These are phyloP conservation scores for Yoshiicerus persimilis DNA, from an alignment of 1,140 invertebrate species.

Conservation along the genomic window DNA sequence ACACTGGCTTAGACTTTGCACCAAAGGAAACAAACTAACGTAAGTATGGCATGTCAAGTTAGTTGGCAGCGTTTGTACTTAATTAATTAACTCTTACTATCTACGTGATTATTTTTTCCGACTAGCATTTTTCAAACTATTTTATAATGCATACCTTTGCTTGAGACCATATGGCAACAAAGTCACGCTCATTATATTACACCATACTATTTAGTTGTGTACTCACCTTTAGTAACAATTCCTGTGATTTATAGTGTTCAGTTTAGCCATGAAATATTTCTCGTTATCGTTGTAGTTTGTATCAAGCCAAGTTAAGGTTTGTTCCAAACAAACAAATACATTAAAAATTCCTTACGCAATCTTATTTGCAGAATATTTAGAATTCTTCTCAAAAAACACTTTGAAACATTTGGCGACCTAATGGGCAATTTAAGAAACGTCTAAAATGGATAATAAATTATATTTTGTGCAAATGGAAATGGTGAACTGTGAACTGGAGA, in stretches of 20 bases:
- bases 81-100: not conserved
- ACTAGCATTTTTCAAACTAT: not conserved
- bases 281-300: not conserved
- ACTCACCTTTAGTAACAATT: not conserved
- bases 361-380: too few species aligned
- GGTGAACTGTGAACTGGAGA: not conserved
- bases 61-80: not conserved
- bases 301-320: not conserved
- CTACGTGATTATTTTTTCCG: not conserved
- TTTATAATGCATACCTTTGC: not conserved
- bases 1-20: not conserved
- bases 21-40: not conserved
- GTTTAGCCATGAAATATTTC: not conserved
- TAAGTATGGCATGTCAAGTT: not conserved
- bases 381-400: not conserved
- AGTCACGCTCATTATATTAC: not conserved
- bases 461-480: too few species aligned
- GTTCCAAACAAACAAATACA: not conserved
- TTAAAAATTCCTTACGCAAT: not conserved
- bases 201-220: too few species aligned
- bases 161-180: not conserved
- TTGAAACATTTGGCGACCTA: not conserved
- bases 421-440: not conserved
- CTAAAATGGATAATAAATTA: too few species aligned
- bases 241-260: not conserved